Evolutionary conservation across 2,888 invertebrate genomes (phyloP).

Genomic region (Acanthococcus lagerstroemiae): DNA sequence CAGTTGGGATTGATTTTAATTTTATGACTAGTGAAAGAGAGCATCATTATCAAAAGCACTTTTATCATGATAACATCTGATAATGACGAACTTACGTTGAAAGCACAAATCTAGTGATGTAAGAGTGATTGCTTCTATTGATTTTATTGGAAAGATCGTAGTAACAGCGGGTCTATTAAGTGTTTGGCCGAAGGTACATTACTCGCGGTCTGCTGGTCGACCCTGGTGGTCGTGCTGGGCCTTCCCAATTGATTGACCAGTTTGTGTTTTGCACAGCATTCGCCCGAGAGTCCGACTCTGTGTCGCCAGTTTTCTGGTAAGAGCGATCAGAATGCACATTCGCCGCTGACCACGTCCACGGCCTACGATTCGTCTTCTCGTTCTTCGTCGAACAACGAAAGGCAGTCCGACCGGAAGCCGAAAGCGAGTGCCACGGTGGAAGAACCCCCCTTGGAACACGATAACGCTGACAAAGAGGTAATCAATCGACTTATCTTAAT

Average conservation of each 20-base stretch:
- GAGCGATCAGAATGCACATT: not conserved
- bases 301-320: not conserved
- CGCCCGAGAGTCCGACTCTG: slow-evolving; percentile 7
- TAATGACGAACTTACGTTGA: too few relatives aligned
- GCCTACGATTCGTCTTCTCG: not conserved
- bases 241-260: not conserved
- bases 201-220: not conserved
- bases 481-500: too few relatives aligned
- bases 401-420: too few relatives aligned
- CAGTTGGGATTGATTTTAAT: too few relatives aligned
- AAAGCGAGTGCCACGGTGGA: not conserved
- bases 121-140: too few relatives aligned
- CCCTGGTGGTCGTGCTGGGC: not conserved
- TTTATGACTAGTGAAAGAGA: too few relatives aligned
- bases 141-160: too few relatives aligned
- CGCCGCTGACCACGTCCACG: not conserved
- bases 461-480: too few relatives aligned
- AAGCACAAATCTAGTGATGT: too few relatives aligned
- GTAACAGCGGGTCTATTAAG: too few relatives aligned
- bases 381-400: slow-evolving; percentile 1
- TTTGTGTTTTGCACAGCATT: not conserved
- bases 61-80: too few relatives aligned
- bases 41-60: too few relatives aligned
- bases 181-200: not conserved
- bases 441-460: not conserved